phyloP scores from a whole-genome alignment of 2,888 invertebrate species.

The Caenorhabditis sp. region DNA sequence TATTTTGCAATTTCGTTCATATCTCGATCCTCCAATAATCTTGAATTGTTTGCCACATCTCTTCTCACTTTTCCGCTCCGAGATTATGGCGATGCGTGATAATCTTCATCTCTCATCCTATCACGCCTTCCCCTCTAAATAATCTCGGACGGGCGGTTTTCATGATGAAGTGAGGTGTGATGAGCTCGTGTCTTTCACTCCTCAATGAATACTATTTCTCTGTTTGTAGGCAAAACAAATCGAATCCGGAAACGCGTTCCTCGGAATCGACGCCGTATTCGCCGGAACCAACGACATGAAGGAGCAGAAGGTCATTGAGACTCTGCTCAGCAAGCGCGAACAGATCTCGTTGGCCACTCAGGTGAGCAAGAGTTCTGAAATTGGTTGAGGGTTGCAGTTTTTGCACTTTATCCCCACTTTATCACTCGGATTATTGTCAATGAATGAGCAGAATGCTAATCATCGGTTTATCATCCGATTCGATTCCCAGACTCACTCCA shows the following conservation, averaged over 20 bases:
- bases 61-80: background rate
- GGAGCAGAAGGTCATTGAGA: constrained; percentile 93
- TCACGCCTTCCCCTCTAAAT: background rate
- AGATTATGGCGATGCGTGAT: constrained; percentile 13
- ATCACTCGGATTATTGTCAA: background rate
- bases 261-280: constrained; percentile 96
- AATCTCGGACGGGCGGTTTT: constrained; percentile 7
- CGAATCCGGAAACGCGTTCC: constrained; percentile 89
- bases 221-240: constrained; percentile 91
- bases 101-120: constrained; percentile 27
- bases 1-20: too few species aligned
- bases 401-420: background rate
- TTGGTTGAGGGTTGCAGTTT: background rate
- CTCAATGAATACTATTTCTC: constrained; percentile 83
- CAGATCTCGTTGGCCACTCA: constrained; percentile 97
- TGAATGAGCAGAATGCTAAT: background rate
- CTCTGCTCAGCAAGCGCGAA: constrained; percentile 96
- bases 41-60: background rate
- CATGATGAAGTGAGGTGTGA: constrained; percentile 17
- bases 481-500: background rate
- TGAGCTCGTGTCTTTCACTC: constrained; percentile 1
- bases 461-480: background rate
- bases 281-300: constrained; percentile 92
- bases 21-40: constrained; percentile 17
- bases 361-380: too few species aligned